These are phyloP conservation scores for Hydrophis major DNA, from an alignment of 2,797 vertebrate genomes.

Conservation along the genomic window DNA sequence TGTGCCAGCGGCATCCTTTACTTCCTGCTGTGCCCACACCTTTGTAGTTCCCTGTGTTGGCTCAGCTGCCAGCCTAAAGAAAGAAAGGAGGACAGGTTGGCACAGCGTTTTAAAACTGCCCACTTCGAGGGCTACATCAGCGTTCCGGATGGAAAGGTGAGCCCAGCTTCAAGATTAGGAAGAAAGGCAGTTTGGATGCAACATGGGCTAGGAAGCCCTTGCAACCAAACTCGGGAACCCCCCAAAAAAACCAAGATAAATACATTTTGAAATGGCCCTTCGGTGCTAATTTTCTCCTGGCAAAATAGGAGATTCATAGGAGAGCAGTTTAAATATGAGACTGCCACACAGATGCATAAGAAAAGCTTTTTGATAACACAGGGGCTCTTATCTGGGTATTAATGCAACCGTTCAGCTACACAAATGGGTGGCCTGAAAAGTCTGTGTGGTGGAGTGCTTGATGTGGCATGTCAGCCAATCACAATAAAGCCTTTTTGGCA, in stretches of 20 bases:
- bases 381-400: not conserved
- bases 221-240: too few relatives aligned
- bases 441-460: too few relatives aligned
- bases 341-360: too few relatives aligned
- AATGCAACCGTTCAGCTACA: not conserved
- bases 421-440: not conserved
- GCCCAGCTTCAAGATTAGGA: not conserved
- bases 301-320: not conserved
- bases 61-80: slow-evolving; percentile 14
- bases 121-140: slow-evolving; percentile 70
- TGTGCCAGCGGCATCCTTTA: slow-evolving; percentile 9
- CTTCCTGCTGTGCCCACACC: slow-evolving; percentile 40
- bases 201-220: not conserved
- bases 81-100: not conserved
- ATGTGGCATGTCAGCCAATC: not conserved
- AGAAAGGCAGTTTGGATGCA: too few relatives aligned
- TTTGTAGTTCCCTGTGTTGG: slow-evolving; percentile 31
- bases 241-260: not conserved
- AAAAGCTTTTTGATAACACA: not conserved
- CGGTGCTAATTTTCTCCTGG: not conserved
- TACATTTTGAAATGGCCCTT: not conserved
- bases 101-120: not conserved
- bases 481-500: not conserved
- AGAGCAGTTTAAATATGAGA: not conserved
- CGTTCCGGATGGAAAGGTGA: slow-evolving; percentile 74